Base-by-base conservation (phyloP, 2,113 vertebrate genomes). In the Oryzias javanicus region DNA sequence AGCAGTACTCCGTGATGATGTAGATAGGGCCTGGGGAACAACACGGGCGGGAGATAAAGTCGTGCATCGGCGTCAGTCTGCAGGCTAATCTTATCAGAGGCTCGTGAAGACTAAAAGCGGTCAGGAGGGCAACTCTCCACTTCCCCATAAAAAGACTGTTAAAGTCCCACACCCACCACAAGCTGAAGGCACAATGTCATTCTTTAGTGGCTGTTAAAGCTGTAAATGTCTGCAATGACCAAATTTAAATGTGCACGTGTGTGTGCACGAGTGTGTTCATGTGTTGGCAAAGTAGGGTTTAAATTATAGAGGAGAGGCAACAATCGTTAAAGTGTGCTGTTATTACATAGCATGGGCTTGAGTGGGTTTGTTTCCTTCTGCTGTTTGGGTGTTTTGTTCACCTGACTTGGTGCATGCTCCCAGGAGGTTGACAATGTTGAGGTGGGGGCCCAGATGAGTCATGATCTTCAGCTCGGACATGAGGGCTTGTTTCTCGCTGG, bases 391-490 rank as follows among this genome's bases (percentile, higher is more conserved):
- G 55, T 42, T 8, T 40, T 52, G 49, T 40, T 86, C 64, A 99
- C 97, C 97, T 94, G 96, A 95, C 84, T 99, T 99, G 50, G 97
- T 99, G 76, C 97, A 99, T 2, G 97, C 96, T 54, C 96, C 97
- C 74, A 99, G 87, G 49, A 99, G 89, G 86, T 99, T 99, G 17
- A 99, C 97, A 1, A 99, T 99, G 79, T 99, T 99, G 48, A 99
- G 90, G 74, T 99, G 97, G 0, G 97, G 96, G 5, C 97, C 97
- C 1, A 99, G 93, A 64, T 99, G 97, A 41, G 97, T 99, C 97
- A 99, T 99, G 81, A 99, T 99, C 92, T 99, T 99, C 89, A 99
- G 88, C 69, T 99, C 97, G 17, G 97, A 99, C 97, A 99, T 99
- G 56, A 99, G 94, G 0, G 97, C 97, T 67, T 99, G 97, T 55